These are phyloP conservation scores for Coelopa pilipes DNA, from an alignment of 2,888 invertebrate genomes.

Conservation along the genomic window DNA sequence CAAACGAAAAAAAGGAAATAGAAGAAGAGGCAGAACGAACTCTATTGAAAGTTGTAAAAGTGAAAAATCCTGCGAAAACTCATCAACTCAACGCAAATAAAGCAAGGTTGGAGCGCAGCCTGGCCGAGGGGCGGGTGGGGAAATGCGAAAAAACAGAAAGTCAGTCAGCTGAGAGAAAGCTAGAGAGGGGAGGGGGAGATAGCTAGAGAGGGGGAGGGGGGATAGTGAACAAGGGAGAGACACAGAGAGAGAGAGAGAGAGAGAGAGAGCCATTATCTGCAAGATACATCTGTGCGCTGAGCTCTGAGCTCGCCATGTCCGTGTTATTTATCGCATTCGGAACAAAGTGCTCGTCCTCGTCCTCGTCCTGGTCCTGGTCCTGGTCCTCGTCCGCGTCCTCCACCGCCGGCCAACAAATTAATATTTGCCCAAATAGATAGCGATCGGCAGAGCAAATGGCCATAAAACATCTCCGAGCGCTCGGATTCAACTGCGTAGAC, in stretches of 20 bases:
- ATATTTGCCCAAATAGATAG: constrained; percentile 27
- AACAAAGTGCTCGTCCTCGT: not conserved
- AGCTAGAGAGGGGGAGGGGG: too few species aligned
- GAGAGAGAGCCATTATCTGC: not conserved
- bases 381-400: not conserved
- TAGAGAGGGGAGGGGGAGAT: too few species aligned
- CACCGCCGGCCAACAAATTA: constrained; percentile 7
- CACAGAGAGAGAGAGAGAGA: too few species aligned
- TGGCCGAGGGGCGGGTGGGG: not conserved
- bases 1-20: not conserved
- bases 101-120: not conserved
- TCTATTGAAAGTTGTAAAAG: constrained; percentile 1
- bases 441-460: constrained; percentile 1
- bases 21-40: not conserved
- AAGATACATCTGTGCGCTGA: constrained; percentile 27
- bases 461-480: not conserved
- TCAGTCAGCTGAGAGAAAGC: not conserved
- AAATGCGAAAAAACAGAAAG: not conserved
- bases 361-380: not conserved
- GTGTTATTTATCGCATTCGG: constrained; percentile 8
- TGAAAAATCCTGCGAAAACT: constrained; percentile 17
- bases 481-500: not conserved
- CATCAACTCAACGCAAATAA: constrained; percentile 31
- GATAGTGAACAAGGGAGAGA: too few species aligned
- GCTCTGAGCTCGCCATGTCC: too few species aligned